Evolutionary conservation across 2,797 vertebrate genomes (phyloP), one percentile per base, ranked within the genome.

Genomic region (Ibycter americanus): DNA sequence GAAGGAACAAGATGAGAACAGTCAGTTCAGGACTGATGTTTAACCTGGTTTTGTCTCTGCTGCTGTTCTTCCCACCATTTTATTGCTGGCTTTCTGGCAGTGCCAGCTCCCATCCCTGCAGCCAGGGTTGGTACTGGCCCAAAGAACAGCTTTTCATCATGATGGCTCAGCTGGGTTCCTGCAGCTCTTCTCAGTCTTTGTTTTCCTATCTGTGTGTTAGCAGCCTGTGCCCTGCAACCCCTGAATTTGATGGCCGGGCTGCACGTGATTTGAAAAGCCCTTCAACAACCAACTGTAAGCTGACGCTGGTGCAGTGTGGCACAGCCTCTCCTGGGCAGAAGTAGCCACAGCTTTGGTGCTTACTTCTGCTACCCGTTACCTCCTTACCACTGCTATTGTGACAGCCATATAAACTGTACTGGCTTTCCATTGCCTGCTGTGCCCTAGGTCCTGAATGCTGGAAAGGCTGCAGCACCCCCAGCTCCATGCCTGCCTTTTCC

Each of bases 311-410:
- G 63, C 71, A 66, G 56, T 9, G 13, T 4, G 8, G 17, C 27
- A 29, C 62, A 83, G 22, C 32, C 36, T 34, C 56, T 72, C 15
- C 11, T 76, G 59, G n/a, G 42, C 67, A 65, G 76, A 56, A 49
- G 20, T 1, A 72, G 27, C 25, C n/a, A n/a, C 67, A 76, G 40
- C 42, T 86, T 76, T 76, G 55, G 20, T 70, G 55, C 68, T 68
- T 83, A 5, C 44, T 59, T 73, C 59, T 86, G 46, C 32, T 90
- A 46, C 40, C 8, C 5, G 0, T 27, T 63, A 17, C 25, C 59
- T 54, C 17, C 31, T 61, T 27, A 34, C 4, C 15, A 6, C 44
- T 85, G 74, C 62, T 55, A 1, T 0, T 0, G 44, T 0, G 0
- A 66, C 42, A 68, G 44, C n/a, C 0, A 0, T 38, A 11, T 0